These are phyloP conservation scores for Sesamia nonagrioides DNA, from an alignment of 1,140 invertebrate genomes.

Conservation along the genomic window DNA sequence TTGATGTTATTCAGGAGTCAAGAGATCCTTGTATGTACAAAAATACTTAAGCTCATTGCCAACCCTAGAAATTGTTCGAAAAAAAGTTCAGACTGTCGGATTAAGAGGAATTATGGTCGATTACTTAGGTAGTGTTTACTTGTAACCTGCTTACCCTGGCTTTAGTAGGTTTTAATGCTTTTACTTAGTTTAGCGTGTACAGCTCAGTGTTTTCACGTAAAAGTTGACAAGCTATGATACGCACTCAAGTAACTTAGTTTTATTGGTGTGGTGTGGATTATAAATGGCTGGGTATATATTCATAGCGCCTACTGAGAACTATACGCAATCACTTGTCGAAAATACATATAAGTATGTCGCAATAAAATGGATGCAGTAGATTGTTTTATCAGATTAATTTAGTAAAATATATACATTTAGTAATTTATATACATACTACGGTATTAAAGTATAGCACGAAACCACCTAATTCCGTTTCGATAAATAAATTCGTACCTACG, in stretches of 20 bases:
- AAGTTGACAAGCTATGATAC: neutral
- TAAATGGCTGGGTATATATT: neutral
- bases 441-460: too few species aligned
- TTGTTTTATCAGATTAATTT: too few species aligned
- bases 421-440: too few species aligned
- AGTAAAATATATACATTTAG: too few species aligned
- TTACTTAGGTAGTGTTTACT: slow-evolving; percentile 53
- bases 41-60: neutral
- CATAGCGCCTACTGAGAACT: neutral
- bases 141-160: slow-evolving; percentile 47
- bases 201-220: neutral
- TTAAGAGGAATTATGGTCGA: slow-evolving; percentile 60
- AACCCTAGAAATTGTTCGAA: slow-evolving; percentile 54
- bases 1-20: too few species aligned
- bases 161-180: slow-evolving; percentile 28
- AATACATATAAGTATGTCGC: too few species aligned
- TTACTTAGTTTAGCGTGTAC: slow-evolving; percentile 14
- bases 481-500: too few species aligned
- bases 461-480: too few species aligned
- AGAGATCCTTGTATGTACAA: neutral
- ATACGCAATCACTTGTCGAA: neutral
- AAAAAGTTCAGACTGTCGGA: slow-evolving; percentile 54
- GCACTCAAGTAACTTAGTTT: neutral
- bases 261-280: neutral
- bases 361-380: too few species aligned